These are phyloP conservation scores for Borostomias antarcticus DNA, from an alignment of 2,797 vertebrate genomes.

Conservation along the genomic window DNA sequence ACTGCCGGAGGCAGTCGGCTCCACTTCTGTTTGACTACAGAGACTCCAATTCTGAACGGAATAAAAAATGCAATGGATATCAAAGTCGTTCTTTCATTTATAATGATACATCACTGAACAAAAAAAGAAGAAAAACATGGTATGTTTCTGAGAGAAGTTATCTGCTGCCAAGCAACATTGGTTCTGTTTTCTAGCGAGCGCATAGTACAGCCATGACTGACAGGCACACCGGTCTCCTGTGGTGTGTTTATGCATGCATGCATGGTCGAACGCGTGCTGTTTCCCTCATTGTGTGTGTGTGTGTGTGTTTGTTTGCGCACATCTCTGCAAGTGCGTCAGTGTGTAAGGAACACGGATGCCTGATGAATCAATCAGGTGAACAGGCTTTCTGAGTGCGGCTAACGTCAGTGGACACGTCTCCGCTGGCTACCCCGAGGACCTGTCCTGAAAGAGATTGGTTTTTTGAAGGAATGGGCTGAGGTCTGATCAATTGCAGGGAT, in stretches of 20 bases:
- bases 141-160: background rate
- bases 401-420: slow-evolving; percentile 42
- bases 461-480: slow-evolving; percentile 37
- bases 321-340: slow-evolving; percentile 23
- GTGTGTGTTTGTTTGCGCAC: slow-evolving; percentile 36
- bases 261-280: background rate
- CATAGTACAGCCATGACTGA: slow-evolving; percentile 57
- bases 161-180: background rate
- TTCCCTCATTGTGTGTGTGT: slow-evolving; percentile 47
- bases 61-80: too few relatives aligned
- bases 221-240: slow-evolving; percentile 45
- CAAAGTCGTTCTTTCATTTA: too few relatives aligned
- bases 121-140: background rate
- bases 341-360: background rate
- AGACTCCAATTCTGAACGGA: too few relatives aligned
- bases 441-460: slow-evolving; percentile 29
- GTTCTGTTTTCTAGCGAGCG: background rate
- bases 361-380: slow-evolving; percentile 30
- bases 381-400: slow-evolving; percentile 29
- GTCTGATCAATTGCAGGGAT: slow-evolving; percentile 50
- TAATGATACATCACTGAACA: background rate
- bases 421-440: slow-evolving; percentile 49
- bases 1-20: slow-evolving; percentile 16
- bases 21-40: background rate
- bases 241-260: slow-evolving; percentile 59